These are phyloP conservation scores for Podargus strigoides DNA, from an alignment of 2,797 vertebrate species.

Conservation along the genomic window DNA sequence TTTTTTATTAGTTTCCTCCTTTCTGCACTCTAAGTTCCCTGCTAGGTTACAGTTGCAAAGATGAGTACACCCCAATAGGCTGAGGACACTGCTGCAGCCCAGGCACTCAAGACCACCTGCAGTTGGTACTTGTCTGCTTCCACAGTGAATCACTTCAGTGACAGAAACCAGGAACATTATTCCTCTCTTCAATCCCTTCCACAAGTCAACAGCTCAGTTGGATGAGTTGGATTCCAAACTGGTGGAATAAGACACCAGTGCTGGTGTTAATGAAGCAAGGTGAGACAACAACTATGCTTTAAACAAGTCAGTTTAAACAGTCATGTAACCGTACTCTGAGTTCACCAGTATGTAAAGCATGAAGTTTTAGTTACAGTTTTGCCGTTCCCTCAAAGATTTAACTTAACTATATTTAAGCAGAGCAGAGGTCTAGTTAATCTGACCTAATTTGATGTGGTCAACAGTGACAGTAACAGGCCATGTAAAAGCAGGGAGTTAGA, in stretches of 20 bases:
- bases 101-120: not conserved
- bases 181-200: not conserved
- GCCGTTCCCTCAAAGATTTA: not conserved
- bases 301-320: not conserved
- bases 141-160: not conserved
- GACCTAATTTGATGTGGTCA: not conserved
- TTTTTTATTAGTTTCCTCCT: not conserved
- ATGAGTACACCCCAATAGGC: not conserved
- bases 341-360: not conserved
- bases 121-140: not conserved
- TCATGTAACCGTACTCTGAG: not conserved
- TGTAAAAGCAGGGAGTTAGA: not conserved
- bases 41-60: not conserved
- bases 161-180: not conserved
- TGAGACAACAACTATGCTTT: not conserved
- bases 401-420: not conserved
- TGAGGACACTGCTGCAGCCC: not conserved
- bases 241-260: not conserved
- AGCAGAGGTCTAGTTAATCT: not conserved
- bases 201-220: not conserved
- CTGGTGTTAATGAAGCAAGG: not conserved
- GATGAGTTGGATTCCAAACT: not conserved
- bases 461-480: rapidly evolving
- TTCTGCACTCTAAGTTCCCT: not conserved
- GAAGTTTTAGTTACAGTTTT: not conserved